Conservation (phyloP, 2,113 vertebrate genomes). For the Oenanthe oenanthe region DNA sequence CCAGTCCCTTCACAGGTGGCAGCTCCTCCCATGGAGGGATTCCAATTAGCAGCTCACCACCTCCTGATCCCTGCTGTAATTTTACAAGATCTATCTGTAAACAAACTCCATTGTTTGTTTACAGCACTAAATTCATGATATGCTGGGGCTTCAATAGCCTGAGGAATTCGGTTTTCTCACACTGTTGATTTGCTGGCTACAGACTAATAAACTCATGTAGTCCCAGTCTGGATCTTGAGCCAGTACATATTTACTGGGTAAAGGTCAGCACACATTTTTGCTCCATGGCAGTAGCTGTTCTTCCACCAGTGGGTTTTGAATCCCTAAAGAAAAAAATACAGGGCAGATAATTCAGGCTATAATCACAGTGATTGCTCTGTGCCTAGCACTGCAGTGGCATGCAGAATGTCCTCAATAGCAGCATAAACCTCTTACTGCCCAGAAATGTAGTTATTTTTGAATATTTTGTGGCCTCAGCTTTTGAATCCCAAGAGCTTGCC, state of each 20-base stretch:
- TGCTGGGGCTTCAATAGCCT: not conserved
- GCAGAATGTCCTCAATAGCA: not conserved
- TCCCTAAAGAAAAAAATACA: not conserved
- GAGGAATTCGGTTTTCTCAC: not conserved
- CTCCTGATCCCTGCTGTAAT: slow-evolving; percentile 7
- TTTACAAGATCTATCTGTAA: slow-evolving; percentile 16
- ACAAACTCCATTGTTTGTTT: not conserved
- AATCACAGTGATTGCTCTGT: not conserved
- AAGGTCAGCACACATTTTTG: not conserved
- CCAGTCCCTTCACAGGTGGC: not conserved
- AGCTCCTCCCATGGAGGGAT: not conserved
- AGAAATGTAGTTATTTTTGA: not conserved
- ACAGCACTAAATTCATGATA: not conserved
- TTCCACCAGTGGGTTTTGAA: not conserved
- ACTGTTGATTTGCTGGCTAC: not conserved
- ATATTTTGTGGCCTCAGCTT: not conserved
- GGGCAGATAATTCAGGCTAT: not conserved
- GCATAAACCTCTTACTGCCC: not conserved
- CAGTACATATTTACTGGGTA: not conserved
- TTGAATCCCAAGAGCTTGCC: not conserved
- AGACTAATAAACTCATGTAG: not conserved
- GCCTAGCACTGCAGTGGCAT: not conserved
- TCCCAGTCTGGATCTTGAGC: not conserved
- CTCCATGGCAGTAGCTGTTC: not conserved
- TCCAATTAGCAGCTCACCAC: slow-evolving; percentile 18